Conservation (phyloP, 35 echinoderm and acorn worm species). For the Ophiothrix spiculata region DNA sequence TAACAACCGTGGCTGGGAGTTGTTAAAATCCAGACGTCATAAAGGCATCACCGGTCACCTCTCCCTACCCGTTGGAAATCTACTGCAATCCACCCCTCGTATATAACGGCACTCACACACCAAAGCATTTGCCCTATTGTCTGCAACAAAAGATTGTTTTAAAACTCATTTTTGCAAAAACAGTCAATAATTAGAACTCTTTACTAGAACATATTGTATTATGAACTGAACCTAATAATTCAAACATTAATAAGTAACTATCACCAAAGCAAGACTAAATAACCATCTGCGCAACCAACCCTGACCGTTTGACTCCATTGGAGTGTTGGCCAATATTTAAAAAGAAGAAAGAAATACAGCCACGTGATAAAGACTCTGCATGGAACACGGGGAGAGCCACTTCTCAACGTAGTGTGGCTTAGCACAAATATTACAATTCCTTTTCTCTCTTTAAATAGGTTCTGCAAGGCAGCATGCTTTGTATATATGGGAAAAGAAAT, state of each 20-base stretch:
- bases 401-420: conserved; percentile 99
- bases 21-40: background rate
- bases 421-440: background rate
- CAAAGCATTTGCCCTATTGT: background rate
- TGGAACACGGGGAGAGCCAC: conserved; percentile 86
- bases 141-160: background rate
- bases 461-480: conserved; percentile 92
- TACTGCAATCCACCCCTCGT: background rate
- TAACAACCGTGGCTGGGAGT: background rate
- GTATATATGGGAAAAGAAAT: conserved; percentile 99
- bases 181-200: conserved; percentile 31
- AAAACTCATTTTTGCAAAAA: conserved; percentile 31
- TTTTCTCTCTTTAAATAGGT: conserved; percentile 27
- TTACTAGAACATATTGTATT: background rate
- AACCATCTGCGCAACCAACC: too few relatives aligned
- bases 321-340: too few relatives aligned
- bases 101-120: background rate
- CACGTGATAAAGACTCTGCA: conserved; percentile 95
- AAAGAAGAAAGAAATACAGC: too few relatives aligned
- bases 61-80: background rate
- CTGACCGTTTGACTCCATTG: too few relatives aligned
- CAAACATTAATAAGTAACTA: too few relatives aligned
- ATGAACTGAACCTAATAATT: background rate
- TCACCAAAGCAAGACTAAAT: too few relatives aligned
- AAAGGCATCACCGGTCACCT: background rate